Evolutionary conservation across 2,113 vertebrate genomes (phyloP).

Genomic region (Triplophysa siluroides): DNA sequence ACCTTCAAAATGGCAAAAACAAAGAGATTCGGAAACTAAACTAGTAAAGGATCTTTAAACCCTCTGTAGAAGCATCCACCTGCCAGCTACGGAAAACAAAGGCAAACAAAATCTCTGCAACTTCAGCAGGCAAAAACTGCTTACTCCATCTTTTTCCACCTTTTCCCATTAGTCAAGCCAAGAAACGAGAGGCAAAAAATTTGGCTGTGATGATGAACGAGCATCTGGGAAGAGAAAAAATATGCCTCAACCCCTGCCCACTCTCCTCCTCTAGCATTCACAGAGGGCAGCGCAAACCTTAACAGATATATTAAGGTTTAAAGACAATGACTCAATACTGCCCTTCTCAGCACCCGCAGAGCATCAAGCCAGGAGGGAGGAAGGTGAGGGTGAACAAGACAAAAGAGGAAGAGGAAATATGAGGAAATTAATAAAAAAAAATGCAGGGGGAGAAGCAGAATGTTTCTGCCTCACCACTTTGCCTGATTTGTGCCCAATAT

Average conservation of each 20-base stretch:
- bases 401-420: slow-evolving; percentile 24
- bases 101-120: slow-evolving; percentile 29
- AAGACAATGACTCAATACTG: slow-evolving; percentile 21
- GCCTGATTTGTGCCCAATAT: slow-evolving; percentile 36
- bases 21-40: not conserved
- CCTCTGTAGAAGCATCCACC: slow-evolving; percentile 4
- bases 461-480: slow-evolving; percentile 45
- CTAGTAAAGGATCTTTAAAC: not conserved
- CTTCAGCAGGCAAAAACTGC: slow-evolving; percentile 38
- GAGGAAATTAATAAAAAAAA: slow-evolving; percentile 29
- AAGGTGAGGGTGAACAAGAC: not conserved
- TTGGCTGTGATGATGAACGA: slow-evolving; percentile 47
- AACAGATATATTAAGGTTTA: slow-evolving; percentile 40
- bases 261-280: not conserved
- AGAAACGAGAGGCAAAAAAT: slow-evolving; percentile 29
- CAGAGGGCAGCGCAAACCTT: not conserved
- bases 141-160: slow-evolving; percentile 27
- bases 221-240: slow-evolving; percentile 11
- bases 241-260: slow-evolving; percentile 15
- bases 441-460: slow-evolving; percentile 17
- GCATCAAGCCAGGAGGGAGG: not conserved
- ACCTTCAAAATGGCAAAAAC: not conserved
- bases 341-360: slow-evolving; percentile 30
- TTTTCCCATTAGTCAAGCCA: slow-evolving; percentile 51
- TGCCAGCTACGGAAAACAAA: not conserved